Conservation (phyloP, 2,888 invertebrate genomes). For the Ophion ellenae region DNA sequence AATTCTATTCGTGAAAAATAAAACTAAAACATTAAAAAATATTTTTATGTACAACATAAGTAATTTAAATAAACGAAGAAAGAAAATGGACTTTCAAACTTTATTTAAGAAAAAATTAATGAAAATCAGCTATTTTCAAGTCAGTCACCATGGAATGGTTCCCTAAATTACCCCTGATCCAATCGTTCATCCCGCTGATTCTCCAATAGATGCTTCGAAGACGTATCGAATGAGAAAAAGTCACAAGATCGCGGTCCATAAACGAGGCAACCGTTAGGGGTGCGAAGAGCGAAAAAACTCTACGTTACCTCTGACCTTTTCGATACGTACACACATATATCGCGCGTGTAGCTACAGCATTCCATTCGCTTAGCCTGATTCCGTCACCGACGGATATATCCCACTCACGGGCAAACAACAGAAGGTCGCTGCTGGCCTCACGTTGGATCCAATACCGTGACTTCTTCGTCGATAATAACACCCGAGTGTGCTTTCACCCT, state of each 20-base stretch:
- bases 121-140: too few relatives aligned
- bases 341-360: conserved; percentile 17
- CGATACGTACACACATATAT: conserved; percentile 12
- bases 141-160: too few relatives aligned
- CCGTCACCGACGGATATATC: conserved; percentile 44
- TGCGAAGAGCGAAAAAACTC: not conserved
- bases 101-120: too few relatives aligned
- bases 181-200: too few relatives aligned
- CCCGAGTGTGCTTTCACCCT: not conserved
- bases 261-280: too few relatives aligned
- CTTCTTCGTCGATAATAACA: conserved; percentile 30
- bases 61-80: too few relatives aligned
- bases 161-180: too few relatives aligned
- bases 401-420: conserved; percentile 39
- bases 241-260: not conserved
- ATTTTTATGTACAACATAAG: too few relatives aligned
- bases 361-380: conserved; percentile 41
- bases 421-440: conserved; percentile 24
- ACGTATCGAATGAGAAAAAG: not conserved
- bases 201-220: too few relatives aligned
- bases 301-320: conserved; percentile 45
- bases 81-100: too few relatives aligned
- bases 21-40: too few relatives aligned
- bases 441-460: conserved; percentile 30
- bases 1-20: too few relatives aligned